Conservation (phyloP, 2,888 invertebrate species). For the Carcina quercana region DNA sequence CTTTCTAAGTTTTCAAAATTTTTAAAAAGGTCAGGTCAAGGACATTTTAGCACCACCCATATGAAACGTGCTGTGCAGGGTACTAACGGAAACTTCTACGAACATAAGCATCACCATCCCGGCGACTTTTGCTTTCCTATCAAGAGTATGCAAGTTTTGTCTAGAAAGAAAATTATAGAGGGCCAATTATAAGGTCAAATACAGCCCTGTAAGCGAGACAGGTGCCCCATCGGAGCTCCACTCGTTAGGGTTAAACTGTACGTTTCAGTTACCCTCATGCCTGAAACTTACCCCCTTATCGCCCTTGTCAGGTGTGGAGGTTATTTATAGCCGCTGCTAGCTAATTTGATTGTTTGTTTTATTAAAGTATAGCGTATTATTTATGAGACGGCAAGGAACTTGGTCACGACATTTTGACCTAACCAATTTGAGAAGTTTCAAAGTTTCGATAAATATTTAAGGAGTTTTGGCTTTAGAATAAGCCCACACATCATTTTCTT, state of each 20-base stretch:
- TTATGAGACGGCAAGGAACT: constrained; percentile 8
- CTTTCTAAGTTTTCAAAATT: too few species aligned
- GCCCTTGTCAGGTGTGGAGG: constrained; percentile 8
- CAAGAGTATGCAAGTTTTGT: background rate
- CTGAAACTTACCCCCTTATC: constrained; percentile 5
- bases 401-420: background rate
- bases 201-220: background rate
- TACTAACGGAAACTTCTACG: too few species aligned
- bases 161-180: background rate
- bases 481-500: background rate
- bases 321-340: constrained; percentile 10
- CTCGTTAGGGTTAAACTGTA: constrained; percentile 7
- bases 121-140: background rate
- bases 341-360: constrained; percentile 8
- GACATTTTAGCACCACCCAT: too few species aligned
- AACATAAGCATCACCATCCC: too few species aligned
- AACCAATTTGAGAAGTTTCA: background rate
- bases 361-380: too few species aligned
- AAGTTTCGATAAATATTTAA: background rate
- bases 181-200: background rate
- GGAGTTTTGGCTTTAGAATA: background rate
- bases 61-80: too few species aligned
- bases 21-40: too few species aligned
- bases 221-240: background rate
- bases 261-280: too few species aligned